Evolutionary conservation across 2,888 invertebrate genomes (phyloP).

Genomic region (Tridacna crocea): DNA sequence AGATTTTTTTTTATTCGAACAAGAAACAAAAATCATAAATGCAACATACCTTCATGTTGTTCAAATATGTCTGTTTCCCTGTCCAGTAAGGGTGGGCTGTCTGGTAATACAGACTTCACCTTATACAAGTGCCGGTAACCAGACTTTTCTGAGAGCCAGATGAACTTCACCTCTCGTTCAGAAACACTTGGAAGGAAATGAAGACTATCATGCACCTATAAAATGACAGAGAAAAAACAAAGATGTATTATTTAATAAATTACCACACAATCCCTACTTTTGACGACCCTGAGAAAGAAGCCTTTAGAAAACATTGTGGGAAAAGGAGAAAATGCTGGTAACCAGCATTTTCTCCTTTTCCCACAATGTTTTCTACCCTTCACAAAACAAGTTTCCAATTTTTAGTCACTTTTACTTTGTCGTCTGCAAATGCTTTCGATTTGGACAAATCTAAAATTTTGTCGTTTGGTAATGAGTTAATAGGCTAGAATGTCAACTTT

Average conservation of each 20-base stretch:
- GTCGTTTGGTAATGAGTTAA: no score
- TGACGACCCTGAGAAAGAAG: no score
- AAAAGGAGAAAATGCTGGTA: neutral
- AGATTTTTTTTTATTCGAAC: no score
- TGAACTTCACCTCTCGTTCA: constrained; percentile 87
- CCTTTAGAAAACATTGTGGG: neutral
- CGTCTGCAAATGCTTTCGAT: no score
- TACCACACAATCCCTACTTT: no score
- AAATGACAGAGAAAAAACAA: neutral
- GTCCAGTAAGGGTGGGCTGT: neutral
- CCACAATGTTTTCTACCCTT: neutral
- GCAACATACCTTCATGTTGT: constrained; percentile 25
- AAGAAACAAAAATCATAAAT: no score
- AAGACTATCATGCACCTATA: constrained; percentile 91
- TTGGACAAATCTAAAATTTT: no score
- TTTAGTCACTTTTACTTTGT: no score
- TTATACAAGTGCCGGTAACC: constrained; percentile 94
- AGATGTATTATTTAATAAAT: neutral
- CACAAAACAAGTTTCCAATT: no score
- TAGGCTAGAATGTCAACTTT: no score
- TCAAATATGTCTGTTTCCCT: constrained; percentile 22
- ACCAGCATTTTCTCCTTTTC: neutral
- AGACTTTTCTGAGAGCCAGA: constrained; percentile 97
- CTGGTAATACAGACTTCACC: constrained; percentile 65
- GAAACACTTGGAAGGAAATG: constrained; percentile 89